phyloP scores from a whole-genome alignment of 1,140 invertebrate species.

The Aphaenogaster rudis region DNA sequence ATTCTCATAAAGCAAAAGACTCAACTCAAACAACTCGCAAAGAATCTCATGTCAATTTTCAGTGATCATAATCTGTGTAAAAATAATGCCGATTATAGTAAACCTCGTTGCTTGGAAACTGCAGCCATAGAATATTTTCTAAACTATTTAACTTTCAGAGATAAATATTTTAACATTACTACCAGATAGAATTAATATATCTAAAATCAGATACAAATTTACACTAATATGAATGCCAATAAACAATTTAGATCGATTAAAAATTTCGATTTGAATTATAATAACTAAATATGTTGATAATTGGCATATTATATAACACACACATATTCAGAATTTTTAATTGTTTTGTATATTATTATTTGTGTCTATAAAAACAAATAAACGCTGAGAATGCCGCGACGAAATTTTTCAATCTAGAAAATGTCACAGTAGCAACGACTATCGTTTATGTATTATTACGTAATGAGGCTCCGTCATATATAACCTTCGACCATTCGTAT shows the following conservation, averaged over 20 bases:
- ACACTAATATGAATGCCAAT: neutral
- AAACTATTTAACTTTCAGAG: neutral
- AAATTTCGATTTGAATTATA: conserved; percentile 14
- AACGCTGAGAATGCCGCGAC: neutral
- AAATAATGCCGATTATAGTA: neutral
- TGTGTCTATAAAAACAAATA: neutral
- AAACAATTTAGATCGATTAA: neutral
- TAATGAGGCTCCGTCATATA: conserved; percentile 35
- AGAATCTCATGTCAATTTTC: neutral
- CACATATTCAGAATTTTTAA: neutral
- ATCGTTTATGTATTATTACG: conserved; percentile 46
- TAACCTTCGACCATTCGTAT: conserved; percentile 28
- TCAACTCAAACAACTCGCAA: neutral
- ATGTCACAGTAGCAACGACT: neutral
- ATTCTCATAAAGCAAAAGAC: neutral
- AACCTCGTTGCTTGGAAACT: neutral
- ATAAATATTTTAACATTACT: neutral
- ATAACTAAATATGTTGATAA: neutral
- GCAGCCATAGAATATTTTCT: neutral
- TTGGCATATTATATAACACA: neutral
- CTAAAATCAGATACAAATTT: neutral
- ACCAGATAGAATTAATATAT: neutral
- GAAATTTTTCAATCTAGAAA: neutral
- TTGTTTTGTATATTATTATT: neutral
- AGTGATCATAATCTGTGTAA: neutral